Percentiles rank a stretch among this genome's conserved stretches.
Conservation (phyloP, 1,140 invertebrate species). For the Aphelenchoides avenae region DNA sequence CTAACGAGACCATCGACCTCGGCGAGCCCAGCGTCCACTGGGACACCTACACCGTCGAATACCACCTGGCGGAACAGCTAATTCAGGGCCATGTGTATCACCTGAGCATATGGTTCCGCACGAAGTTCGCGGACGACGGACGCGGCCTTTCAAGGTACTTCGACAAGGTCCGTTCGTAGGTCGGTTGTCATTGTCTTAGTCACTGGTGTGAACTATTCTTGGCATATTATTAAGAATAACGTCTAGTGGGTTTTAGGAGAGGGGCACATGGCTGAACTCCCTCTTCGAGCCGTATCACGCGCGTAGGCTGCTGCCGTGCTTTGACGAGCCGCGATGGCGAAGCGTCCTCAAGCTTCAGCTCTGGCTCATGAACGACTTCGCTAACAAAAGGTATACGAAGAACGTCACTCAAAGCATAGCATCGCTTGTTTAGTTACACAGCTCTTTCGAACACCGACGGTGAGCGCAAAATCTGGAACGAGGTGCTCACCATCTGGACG, state of each 20-base stretch:
- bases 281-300: conserved; percentile 21
- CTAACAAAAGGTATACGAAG: conserved; percentile 3
- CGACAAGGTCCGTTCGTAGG: background rate
- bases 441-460: conserved; percentile 31
- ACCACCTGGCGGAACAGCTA: background rate
- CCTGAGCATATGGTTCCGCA: background rate
- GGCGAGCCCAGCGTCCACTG: background rate
- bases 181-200: background rate
- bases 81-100: background rate
- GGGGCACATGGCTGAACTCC: conserved; percentile 25
- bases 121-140: background rate
- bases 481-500: conserved; percentile 30
- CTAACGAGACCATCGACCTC: background rate
- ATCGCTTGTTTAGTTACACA: conserved; percentile 12
- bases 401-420: background rate
- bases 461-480: conserved; percentile 17
- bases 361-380: conserved; percentile 24
- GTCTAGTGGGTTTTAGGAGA: background rate
- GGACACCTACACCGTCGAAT: background rate
- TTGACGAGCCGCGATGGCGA: conserved; percentile 27
- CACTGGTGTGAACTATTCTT: background rate
- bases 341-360: conserved; percentile 27
- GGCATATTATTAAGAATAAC: background rate
- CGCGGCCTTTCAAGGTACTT: background rate
- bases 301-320: conserved; percentile 23